Conservation (phyloP, 1,140 invertebrate species). For the Euborellia annulipes region DNA sequence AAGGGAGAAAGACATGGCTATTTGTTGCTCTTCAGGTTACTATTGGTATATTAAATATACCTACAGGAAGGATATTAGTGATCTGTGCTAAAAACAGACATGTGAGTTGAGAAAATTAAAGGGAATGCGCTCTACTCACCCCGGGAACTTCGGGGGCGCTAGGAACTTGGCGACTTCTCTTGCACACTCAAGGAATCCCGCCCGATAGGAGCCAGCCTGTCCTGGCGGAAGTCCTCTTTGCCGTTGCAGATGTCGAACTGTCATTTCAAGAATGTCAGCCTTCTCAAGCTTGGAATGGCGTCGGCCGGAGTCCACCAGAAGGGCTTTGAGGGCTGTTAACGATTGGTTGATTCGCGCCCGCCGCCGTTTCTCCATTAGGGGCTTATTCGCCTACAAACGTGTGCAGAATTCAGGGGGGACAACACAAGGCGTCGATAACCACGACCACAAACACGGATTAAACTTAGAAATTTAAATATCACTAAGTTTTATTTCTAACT, state of each 20-base stretch:
- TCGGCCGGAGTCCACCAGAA: slow-evolving; percentile 58
- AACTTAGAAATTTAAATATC: no score
- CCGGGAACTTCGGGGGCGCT: slow-evolving; percentile 17
- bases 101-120: no score
- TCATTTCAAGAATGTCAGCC: slow-evolving; percentile 83
- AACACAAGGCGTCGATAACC: neutral
- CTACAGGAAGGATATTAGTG: no score
- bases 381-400: slow-evolving; percentile 60
- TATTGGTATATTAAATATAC: no score
- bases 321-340: slow-evolving; percentile 64
- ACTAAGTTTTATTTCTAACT: no score
- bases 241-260: slow-evolving; percentile 69
- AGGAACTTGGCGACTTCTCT: slow-evolving; percentile 36
- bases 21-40: no score
- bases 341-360: slow-evolving; percentile 79
- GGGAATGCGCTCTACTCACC: no score
- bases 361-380: slow-evolving; percentile 79
- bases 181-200: slow-evolving; percentile 69
- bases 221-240: slow-evolving; percentile 46
- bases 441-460: neutral
- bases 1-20: no score
- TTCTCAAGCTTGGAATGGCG: slow-evolving; percentile 75
- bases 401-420: neutral
- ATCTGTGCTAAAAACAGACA: no score
- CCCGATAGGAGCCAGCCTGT: slow-evolving; percentile 39